Evolutionary conservation across 37 sponge, comb jelly and placozoan genomes (phyloP).

Genomic region (Beroe ovata): DNA sequence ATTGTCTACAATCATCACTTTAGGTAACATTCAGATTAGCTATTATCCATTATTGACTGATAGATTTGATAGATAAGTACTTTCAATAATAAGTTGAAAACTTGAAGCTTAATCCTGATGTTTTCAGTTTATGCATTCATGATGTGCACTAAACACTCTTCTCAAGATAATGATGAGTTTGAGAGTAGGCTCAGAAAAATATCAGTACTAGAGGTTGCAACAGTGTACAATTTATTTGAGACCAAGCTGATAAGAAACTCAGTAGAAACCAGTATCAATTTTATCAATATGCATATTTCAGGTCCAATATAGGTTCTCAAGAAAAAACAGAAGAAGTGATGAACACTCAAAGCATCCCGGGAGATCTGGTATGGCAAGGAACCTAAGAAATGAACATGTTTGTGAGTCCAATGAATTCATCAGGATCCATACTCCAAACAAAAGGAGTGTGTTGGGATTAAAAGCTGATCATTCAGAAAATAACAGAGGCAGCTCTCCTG

Average conservation of each 20-base stretch:
- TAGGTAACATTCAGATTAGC: too few species aligned
- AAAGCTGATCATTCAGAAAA: not conserved
- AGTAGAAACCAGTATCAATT: too few species aligned
- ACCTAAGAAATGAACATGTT: not conserved
- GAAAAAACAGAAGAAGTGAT: not conserved
- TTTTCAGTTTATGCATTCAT: not conserved
- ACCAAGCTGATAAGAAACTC: too few species aligned
- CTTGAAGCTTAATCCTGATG: too few species aligned
- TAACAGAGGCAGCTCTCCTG: not conserved
- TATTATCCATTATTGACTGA: too few species aligned
- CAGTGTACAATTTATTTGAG: too few species aligned
- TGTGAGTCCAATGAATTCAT: not conserved
- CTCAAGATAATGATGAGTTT: not conserved
- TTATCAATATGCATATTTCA: too few species aligned
- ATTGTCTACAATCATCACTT: too few species aligned
- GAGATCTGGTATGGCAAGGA: not conserved
- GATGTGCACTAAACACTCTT: not conserved
- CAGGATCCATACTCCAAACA: not conserved
- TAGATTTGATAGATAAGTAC: too few species aligned
- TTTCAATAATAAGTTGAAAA: too few species aligned
- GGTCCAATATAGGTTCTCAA: not conserved
- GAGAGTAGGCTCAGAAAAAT: not conserved
- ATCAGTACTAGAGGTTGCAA: not conserved
- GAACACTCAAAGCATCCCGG: not conserved
- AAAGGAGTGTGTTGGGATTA: not conserved